Percentiles rank a stretch among this genome's conserved stretches.
phyloP scores from a whole-genome alignment of 2,113 vertebrate genomes.

The Peucedramus taeniatus region DNA sequence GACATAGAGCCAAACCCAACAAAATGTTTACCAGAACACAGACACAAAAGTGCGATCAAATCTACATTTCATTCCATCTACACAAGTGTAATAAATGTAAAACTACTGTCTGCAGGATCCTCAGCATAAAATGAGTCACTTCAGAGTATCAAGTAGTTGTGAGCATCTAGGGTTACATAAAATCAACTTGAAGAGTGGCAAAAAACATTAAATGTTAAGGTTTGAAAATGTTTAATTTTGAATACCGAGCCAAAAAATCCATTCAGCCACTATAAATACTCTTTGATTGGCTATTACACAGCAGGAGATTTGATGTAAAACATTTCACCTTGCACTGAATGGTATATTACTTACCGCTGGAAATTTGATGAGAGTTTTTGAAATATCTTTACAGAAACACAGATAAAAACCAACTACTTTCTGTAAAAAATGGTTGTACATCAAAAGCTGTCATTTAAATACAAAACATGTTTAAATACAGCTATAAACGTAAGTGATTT shows the following conservation, averaged over 20 bases:
- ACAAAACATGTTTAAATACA: slow-evolving; percentile 71
- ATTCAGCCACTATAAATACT: slow-evolving; percentile 70
- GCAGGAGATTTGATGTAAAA: slow-evolving; percentile 72
- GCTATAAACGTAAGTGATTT: slow-evolving; percentile 68
- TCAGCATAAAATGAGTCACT: slow-evolving; percentile 56
- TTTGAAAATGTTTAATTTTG: slow-evolving; percentile 74
- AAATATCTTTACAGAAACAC: slow-evolving; percentile 70
- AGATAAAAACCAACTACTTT: slow-evolving; percentile 70
- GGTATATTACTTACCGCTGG: slow-evolving; percentile 63
- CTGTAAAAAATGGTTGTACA: slow-evolving; percentile 65
- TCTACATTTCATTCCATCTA: slow-evolving; percentile 41
- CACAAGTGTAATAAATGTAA: slow-evolving; percentile 48
- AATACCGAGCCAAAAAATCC: slow-evolving; percentile 67
- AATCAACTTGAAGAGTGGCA: slow-evolving; percentile 68
- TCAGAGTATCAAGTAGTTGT: slow-evolving; percentile 52
- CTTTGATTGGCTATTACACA: slow-evolving; percentile 73
- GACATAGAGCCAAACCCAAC: not conserved
- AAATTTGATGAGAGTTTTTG: slow-evolving; percentile 70
- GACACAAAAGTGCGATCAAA: slow-evolving; percentile 42
- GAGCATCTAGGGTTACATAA: slow-evolving; percentile 68
- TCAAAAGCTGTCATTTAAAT: slow-evolving; percentile 71
- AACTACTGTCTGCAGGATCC: slow-evolving; percentile 41
- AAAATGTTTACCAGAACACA: slow-evolving; percentile 24
- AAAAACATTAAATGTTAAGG: slow-evolving; percentile 72
- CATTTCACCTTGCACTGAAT: slow-evolving; percentile 69